Base-by-base conservation (phyloP, 2,797 vertebrate genomes). In the Bradypodion pumilum region DNA sequence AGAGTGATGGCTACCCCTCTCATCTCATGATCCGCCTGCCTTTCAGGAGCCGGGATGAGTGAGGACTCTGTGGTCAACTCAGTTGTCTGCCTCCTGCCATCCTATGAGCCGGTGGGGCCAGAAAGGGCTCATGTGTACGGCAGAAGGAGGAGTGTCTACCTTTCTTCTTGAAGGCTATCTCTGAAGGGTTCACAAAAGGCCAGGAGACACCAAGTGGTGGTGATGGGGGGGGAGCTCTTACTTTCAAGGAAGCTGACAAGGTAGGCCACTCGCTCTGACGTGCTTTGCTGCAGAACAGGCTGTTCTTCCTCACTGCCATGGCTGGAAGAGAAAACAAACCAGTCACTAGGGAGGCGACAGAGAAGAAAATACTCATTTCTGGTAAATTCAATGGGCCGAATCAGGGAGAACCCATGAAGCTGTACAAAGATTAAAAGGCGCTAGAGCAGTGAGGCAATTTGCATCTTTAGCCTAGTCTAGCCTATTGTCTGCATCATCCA, bases 211-310 rank as follows among this genome's bases (percentile, higher is more conserved):
- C 3, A 40, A 21, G 9, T 25, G 35, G 49, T 2, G 13, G n/a
- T n/a, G n/a, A n/a, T n/a, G n/a, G n/a, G n/a, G n/a, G n/a, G n/a
- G 49, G 65, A 46, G 16, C 7, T 37, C 97, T 97, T 94, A 99
- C 98, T 95, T 91, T 97, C 95, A 80, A 99, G 82, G 91, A 98
- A 98, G 74, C 94, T 86, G 46, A 92, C 85, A 86, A 99, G 89
- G 46, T 97, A 86, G 52, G 94, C 90, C 72, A 97, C 88, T 81
- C 95, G 94, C 52, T 97, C 96, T 0, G 95, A 92, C 77, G 89
- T 52, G 0, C 96, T 93, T 85, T 93, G 90, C 78, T 92, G 92
- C 75, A 94, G 87, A 81, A 89, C 81, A 1, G 88, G 83, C 44
- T 95, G 90, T 1, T 81, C 91, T 1, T 91, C 92, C 13, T 96